Base-by-base conservation (phyloP, 1,140 invertebrate species). In the Hesperophylax magnus region DNA sequence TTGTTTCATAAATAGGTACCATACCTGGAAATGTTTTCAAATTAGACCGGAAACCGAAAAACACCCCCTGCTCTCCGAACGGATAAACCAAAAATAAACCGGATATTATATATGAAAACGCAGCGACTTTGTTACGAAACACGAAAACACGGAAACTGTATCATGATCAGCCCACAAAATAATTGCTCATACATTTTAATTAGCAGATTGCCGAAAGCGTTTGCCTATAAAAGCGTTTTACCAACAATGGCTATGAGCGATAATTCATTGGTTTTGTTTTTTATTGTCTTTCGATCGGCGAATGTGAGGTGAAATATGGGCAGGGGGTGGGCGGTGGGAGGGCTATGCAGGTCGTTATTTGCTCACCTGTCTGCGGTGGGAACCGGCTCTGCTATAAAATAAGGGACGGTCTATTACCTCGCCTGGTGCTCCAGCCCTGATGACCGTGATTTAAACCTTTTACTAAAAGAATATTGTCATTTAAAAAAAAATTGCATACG, bases 131-230 rank as follows among this genome's bases (percentile, higher is more conserved):
- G 39, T 11, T 47, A 47, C 39, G 39, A 67, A 67, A 67, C 14
- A 67, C 27, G 27, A 34, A 67, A 47, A 14, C 15, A 34, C 17
- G 63, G 63, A 67, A 67, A 67, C 11, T 67, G 63, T 67, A 67
- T 67, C 11, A 17, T 4, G 31, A 67, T 17, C 24, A 9, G 17
- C 22, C 31, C n/a, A 18, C n/a, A 52, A 71, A 71, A 71, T 69
- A 71, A 71, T 71, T 52, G 39, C 67, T 27, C 8, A 52, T 71
- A 71, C 67, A 71, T 71, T 71, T 71, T 71, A 71, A 71, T 71
- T 71, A 71, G 67, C 67, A 18, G 67, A 71, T 52, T 71, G 67
- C 67, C 67, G n/a, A 52, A 52, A 71, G 67, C 67, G 47, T 71
- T 71, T 71, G n/a, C 67, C 67, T 71, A 47, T 71, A 71, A 71